Conservation (phyloP, 2,113 vertebrate genomes). For the Myrmophylax atrothorax region DNA sequence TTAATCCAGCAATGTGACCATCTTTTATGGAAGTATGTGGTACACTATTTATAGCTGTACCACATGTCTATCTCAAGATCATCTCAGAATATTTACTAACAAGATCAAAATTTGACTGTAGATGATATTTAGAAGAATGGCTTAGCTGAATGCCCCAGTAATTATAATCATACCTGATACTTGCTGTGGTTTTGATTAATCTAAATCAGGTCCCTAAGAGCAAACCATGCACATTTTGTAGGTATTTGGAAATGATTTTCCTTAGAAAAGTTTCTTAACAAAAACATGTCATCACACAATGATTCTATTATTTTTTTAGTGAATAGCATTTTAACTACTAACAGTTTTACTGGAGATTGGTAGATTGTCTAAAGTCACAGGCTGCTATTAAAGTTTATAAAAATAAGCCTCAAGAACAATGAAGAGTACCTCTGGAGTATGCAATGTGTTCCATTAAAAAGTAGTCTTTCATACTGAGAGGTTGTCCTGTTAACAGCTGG, state of each 20-base stretch:
- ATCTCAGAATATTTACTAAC: background rate
- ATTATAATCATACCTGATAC: background rate
- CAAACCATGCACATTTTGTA: background rate
- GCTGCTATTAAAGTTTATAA: background rate
- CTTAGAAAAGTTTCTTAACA: background rate
- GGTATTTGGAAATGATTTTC: background rate
- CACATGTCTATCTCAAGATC: background rate
- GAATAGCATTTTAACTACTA: background rate
- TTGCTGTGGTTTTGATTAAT: background rate
- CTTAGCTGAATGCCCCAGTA: background rate
- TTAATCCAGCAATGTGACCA: background rate
- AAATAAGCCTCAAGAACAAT: background rate
- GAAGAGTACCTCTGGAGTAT: background rate
- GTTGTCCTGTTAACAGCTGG: background rate
- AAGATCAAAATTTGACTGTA: background rate
- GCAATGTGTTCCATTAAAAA: background rate
- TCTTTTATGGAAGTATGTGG: background rate
- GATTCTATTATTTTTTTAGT: background rate
- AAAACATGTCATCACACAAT: background rate
- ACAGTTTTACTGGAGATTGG: background rate
- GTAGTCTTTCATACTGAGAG: background rate
- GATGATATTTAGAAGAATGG: background rate
- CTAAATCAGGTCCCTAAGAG: background rate
- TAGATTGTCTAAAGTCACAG: background rate
- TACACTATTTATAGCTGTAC: background rate